Evolutionary conservation across 2,797 vertebrate genomes (phyloP).

Genomic region (Parauchenoglanis punctatus): DNA sequence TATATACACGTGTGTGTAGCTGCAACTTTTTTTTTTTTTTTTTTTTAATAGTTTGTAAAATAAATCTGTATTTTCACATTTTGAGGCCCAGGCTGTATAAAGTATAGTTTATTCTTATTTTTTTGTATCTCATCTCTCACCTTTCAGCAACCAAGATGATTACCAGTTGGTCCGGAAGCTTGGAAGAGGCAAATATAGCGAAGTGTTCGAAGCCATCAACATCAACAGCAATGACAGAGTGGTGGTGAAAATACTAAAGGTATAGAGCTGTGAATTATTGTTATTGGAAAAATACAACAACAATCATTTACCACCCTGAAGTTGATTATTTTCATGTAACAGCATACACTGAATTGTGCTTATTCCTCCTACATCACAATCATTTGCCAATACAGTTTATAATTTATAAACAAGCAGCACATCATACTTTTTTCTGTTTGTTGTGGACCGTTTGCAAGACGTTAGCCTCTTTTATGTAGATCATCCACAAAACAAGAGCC

Average conservation of each 20-base stretch:
- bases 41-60: neutral
- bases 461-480: neutral
- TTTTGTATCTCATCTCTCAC: neutral
- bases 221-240: slow-evolving; percentile 97
- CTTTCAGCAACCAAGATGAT: slow-evolving; percentile 93
- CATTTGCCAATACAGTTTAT: neutral
- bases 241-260: slow-evolving; percentile 98
- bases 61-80: neutral
- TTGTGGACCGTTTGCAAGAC: neutral
- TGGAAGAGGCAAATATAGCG: slow-evolving; percentile 96
- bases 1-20: too few species aligned
- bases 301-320: neutral
- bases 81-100: neutral
- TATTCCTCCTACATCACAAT: neutral
- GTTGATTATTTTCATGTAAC: neutral
- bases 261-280: slow-evolving; percentile 51
- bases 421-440: neutral
- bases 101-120: neutral
- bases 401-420: neutral
- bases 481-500: neutral
- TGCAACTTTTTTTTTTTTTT: too few species aligned
- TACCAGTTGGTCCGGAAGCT: slow-evolving; percentile 97
- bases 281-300: too few species aligned
- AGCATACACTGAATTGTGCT: neutral
- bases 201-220: slow-evolving; percentile 98